A percentile compares a stretch with the other conserved stretches of the same genome.
phyloP scores from a whole-genome alignment of 2,888 invertebrate genomes.

The Heterodera filipjevi region DNA sequence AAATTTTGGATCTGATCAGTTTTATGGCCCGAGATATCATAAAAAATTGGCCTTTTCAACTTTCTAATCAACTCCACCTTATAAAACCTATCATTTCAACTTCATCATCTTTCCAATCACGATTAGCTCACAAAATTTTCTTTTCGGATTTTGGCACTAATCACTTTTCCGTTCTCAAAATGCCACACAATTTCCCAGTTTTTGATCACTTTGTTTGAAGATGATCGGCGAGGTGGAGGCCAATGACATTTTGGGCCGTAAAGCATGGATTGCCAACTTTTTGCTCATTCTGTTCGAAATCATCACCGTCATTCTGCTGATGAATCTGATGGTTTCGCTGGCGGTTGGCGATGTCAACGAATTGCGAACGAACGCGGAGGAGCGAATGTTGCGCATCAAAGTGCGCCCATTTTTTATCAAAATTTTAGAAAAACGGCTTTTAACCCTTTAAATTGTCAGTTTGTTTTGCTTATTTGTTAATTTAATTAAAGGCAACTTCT shows the following conservation, averaged over 20 bases:
- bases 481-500: too few relatives aligned
- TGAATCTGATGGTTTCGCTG: conserved; percentile 62
- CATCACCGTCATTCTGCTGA: conserved; percentile 62
- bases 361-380: conserved; percentile 55
- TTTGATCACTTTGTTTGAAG: conserved; percentile 5
- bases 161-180: too few relatives aligned
- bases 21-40: neutral
- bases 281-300: conserved; percentile 61
- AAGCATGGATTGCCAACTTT: conserved; percentile 59
- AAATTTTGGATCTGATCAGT: neutral
- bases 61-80: too few relatives aligned
- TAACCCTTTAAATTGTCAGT: too few relatives aligned
- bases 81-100: too few relatives aligned
- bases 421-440: neutral
- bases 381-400: conserved; percentile 60
- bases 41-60: neutral
- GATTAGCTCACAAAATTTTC: too few relatives aligned
- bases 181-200: neutral
- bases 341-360: conserved; percentile 63
- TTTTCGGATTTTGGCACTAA: too few relatives aligned
- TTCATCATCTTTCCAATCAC: too few relatives aligned
- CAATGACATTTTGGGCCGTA: conserved; percentile 50
- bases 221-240: conserved; percentile 62
- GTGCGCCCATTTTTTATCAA: conserved; percentile 29
- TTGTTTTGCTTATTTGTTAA: too few relatives aligned